A percentile compares a stretch with the other conserved stretches of the same genome.
Evolutionary conservation across 2,113 vertebrate species (phyloP).

Genomic region (Leptobrachium ailaonicum): DNA sequence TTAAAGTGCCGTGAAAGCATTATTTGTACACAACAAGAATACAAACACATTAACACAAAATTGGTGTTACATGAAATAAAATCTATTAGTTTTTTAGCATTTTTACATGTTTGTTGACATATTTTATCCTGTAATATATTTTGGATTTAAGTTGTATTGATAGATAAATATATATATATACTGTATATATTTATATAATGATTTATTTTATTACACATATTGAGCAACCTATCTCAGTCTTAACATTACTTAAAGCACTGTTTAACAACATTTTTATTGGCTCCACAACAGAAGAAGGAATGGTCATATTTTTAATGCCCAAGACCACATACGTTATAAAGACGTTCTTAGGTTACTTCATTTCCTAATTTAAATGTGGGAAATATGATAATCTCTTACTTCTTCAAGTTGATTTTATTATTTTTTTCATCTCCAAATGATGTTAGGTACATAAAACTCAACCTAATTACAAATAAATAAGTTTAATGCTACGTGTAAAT

Average conservation of each 20-base stretch:
- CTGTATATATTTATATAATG: neutral
- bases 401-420: conserved; percentile 13
- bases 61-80: no score
- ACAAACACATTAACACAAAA: no score
- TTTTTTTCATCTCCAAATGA: neutral
- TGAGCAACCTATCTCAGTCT: neutral
- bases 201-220: neutral
- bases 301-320: conserved; percentile 16
- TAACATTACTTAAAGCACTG: conserved; percentile 18
- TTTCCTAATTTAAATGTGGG: conserved; percentile 36
- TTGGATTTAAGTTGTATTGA: no score
- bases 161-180: no score
- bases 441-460: conserved; percentile 7
- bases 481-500: neutral
- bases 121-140: no score
- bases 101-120: no score
- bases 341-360: conserved; percentile 22
- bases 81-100: no score
- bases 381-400: conserved; percentile 25
- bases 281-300: conserved; percentile 3
- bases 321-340: conserved; percentile 10
- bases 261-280: conserved; percentile 36
- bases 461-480: neutral
- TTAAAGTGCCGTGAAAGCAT: no score
- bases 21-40: no score